Percentiles rank a stretch among this genome's conserved stretches.
phyloP scores from a whole-genome alignment of 2,888 invertebrate species.

The Tachina grossa region DNA sequence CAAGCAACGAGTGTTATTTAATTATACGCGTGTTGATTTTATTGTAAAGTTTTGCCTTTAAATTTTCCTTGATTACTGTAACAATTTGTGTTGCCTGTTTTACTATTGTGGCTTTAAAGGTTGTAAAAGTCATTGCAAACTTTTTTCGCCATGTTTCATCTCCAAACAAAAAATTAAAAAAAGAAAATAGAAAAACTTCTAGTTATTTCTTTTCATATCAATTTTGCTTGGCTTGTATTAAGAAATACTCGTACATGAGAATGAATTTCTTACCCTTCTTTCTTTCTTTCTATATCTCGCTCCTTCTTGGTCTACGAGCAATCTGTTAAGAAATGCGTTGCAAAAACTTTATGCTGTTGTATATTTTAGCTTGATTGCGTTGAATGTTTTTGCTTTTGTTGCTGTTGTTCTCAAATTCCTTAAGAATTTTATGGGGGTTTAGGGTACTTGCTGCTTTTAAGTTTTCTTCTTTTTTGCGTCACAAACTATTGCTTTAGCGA shows the following conservation, averaged over 20 bases:
- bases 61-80: constrained; percentile 50
- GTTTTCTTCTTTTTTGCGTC: constrained; percentile 15
- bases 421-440: constrained; percentile 37
- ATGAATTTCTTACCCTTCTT: constrained; percentile 6
- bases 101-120: constrained; percentile 67
- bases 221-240: background rate
- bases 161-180: background rate
- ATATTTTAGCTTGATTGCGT: constrained; percentile 76
- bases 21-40: constrained; percentile 73
- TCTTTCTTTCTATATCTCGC: background rate
- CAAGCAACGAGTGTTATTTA: constrained; percentile 66
- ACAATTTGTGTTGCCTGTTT: constrained; percentile 69
- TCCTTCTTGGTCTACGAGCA: constrained; percentile 3
- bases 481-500: constrained; percentile 51
- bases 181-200: constrained; percentile 22
- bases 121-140: constrained; percentile 68
- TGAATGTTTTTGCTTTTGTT: constrained; percentile 76
- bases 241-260: constrained; percentile 6
- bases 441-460: constrained; percentile 21
- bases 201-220: background rate
- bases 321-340: constrained; percentile 64
- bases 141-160: constrained; percentile 24
- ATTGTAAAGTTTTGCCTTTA: constrained; percentile 65
- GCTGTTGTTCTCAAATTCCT: constrained; percentile 55
- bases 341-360: constrained; percentile 64